Conservation (phyloP, 2,797 vertebrate species). For the Lacerta agilis region DNA sequence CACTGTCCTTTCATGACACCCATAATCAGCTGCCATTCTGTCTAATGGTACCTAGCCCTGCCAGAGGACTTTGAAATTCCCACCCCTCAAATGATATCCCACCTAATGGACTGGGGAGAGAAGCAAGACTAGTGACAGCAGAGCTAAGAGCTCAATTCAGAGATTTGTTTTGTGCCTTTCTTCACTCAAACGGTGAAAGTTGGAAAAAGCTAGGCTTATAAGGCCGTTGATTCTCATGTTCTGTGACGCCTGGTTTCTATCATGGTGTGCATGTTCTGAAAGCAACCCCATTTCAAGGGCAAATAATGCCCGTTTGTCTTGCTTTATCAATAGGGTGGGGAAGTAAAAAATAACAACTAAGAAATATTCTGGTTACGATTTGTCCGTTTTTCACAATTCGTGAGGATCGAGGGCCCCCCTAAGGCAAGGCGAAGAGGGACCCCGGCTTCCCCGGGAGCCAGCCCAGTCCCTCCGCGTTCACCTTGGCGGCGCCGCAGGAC, state of each 20-base stretch:
- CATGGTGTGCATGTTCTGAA: neutral
- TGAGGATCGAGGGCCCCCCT: too few species aligned
- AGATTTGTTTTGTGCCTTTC: neutral
- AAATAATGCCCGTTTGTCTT: neutral
- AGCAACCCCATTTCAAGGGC: neutral
- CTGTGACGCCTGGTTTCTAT: neutral
- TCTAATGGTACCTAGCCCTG: neutral
- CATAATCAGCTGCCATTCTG: neutral
- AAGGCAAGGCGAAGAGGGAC: neutral
- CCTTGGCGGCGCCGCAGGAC: neutral
- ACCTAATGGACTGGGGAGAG: too few species aligned
- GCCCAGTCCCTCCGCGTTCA: too few species aligned
- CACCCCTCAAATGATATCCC: neutral
- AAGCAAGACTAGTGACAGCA: neutral
- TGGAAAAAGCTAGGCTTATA: neutral
- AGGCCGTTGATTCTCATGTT: neutral
- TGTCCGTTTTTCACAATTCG: too few species aligned
- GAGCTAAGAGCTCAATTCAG: neutral
- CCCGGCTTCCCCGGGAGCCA: too few species aligned
- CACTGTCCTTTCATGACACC: neutral
- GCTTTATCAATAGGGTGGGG: neutral
- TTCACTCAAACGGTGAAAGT: neutral
- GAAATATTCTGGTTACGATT: too few species aligned
- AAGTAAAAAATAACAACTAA: neutral
- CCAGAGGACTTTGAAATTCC: neutral